A percentile compares a stretch with the other conserved stretches of the same genome.
Conservation (phyloP, 2,797 vertebrate species). For the Schizothorax lantsangensis region DNA sequence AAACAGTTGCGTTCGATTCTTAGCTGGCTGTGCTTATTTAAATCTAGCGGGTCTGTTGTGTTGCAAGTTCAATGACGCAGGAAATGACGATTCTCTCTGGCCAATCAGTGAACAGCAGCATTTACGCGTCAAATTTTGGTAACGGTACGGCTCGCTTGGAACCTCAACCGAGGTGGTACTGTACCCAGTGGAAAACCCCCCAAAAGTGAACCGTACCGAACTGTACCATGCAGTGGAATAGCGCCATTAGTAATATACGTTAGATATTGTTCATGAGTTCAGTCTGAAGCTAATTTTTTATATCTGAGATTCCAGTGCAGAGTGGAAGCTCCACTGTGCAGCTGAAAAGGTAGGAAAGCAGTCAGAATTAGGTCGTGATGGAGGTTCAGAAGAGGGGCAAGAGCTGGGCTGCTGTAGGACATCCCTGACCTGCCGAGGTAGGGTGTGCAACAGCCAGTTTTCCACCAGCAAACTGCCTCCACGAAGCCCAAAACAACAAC, state of each 20-base stretch:
- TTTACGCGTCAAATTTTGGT: too few relatives aligned
- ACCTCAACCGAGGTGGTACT: too few relatives aligned
- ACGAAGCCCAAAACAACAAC: slow-evolving; percentile 72
- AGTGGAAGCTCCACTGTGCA: slow-evolving; percentile 77
- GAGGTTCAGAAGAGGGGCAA: slow-evolving; percentile 47
- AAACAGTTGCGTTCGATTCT: too few relatives aligned
- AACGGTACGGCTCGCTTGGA: too few relatives aligned
- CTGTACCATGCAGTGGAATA: too few relatives aligned
- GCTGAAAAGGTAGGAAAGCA: slow-evolving; percentile 74
- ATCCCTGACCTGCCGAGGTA: slow-evolving; percentile 72
- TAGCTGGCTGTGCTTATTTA: too few relatives aligned
- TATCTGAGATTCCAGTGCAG: slow-evolving; percentile 79
- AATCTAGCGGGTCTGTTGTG: too few relatives aligned
- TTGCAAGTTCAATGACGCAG: too few relatives aligned
- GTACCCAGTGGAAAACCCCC: too few relatives aligned
- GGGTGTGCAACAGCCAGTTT: slow-evolving; percentile 75
- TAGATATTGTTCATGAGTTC: neutral
- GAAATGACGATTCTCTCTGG: too few relatives aligned
- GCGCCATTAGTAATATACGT: neutral
- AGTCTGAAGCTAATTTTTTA: slow-evolving; percentile 52
- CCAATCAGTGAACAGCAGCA: too few relatives aligned
- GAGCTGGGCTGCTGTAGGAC: slow-evolving; percentile 63
- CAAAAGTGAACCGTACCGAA: too few relatives aligned
- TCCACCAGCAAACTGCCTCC: slow-evolving; percentile 79
- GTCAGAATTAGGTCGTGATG: slow-evolving; percentile 69